Conservation (phyloP, 2,797 vertebrate genomes). For the Cossypha niveicapilla region DNA sequence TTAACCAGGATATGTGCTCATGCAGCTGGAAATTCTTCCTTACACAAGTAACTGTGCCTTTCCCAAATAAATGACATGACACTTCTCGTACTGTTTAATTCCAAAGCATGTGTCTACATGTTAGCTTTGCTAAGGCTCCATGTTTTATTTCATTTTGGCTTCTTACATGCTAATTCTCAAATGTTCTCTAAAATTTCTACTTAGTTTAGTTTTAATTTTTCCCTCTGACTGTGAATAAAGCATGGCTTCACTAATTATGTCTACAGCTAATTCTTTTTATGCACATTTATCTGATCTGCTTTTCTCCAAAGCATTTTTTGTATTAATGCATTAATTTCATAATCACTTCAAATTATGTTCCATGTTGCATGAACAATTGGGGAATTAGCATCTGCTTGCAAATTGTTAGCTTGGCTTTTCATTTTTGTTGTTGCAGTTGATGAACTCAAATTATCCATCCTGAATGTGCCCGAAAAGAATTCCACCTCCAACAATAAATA, state of each 20-base stretch:
- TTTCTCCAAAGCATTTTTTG: slow-evolving; percentile 38
- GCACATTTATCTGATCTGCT: slow-evolving; percentile 51
- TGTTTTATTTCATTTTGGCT: neutral
- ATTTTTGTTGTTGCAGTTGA: slow-evolving; percentile 32
- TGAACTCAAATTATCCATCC: slow-evolving; percentile 31
- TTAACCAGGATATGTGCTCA: neutral
- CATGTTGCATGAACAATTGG: slow-evolving; percentile 50
- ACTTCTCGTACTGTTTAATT: neutral
- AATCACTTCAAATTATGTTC: slow-evolving; percentile 55
- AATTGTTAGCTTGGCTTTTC: slow-evolving; percentile 40
- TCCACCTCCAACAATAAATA: slow-evolving; percentile 10
- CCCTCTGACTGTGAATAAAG: slow-evolving; percentile 24
- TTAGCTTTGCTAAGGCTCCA: neutral
- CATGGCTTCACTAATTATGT: slow-evolving; percentile 8
- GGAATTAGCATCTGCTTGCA: slow-evolving; percentile 56
- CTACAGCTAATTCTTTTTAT: slow-evolving; percentile 36
- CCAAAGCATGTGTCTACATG: neutral
- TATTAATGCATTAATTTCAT: slow-evolving; percentile 59
- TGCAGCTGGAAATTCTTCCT: neutral
- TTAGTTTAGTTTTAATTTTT: slow-evolving; percentile 12
- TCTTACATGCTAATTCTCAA: neutral
- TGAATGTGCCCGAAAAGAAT: neutral
- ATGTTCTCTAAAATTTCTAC: neutral
- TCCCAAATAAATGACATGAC: neutral
- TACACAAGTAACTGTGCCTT: neutral